Evolutionary conservation across 1,140 invertebrate genomes (phyloP), one percentile per base, ranked within the genome.

Genomic region (Aphidius ervi): DNA sequence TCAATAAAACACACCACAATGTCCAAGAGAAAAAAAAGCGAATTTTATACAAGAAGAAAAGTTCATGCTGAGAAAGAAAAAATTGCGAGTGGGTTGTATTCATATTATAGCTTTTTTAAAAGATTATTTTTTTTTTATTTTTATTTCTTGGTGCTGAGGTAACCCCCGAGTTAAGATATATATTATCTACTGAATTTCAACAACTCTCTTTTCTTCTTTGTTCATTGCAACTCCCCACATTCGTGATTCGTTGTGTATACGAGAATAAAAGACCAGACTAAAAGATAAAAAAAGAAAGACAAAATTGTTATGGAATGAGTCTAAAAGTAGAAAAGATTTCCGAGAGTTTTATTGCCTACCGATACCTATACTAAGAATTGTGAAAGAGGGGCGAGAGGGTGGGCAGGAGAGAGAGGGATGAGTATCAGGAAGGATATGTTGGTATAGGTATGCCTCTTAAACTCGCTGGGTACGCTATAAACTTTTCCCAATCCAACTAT

Each of bases 281-380:
- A 58, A 46, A 46, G 31, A 45, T 16, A 53, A 16, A 58, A 49
- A 39, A 9, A 58, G 41, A 9, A 10, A 16, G 9, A 20, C n/a
- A 39, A 43, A 57, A 37, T 42, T 49, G 54, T 45, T 37, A 49
- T 31, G 39, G 41, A 20, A n/a, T 54, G 42, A 40, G 52, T n/a
- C 39, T 40, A 39, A 41, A 54, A 42, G 39, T 41, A 16, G 54
- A 56, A 59, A 57, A 62, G 55, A 58, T 62, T 40, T 42, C 53
- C 37, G 67, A 67, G 61, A 63, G 68, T 69, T 72, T 72, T 71
- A 72, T 70, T 62, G 67, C 65, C 61, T 63, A 67, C 67, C 72
- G 64, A 73, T 73, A 70, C 23, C 23, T 31, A 31, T 31, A 31
- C 23, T 31, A 31, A 31, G 4, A 31, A 1, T 31, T 31, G 23